These are phyloP conservation scores for Pedionomus torquatus DNA, from an alignment of 2,113 vertebrate species.

Conservation along the genomic window DNA sequence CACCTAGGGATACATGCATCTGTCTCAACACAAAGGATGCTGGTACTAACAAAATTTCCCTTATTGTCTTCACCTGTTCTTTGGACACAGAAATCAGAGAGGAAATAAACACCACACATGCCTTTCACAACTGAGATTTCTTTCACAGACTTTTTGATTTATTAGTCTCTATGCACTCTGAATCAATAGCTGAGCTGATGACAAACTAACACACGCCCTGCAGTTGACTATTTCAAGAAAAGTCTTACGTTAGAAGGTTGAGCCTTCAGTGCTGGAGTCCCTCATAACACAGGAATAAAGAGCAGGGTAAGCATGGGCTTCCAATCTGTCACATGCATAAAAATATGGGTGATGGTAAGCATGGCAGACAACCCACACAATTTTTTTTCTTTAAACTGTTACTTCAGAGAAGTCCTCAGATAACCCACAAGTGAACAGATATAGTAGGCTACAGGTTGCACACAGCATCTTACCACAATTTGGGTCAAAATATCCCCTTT, in stretches of 20 bases:
- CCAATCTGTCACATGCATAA: neutral
- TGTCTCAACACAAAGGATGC: neutral
- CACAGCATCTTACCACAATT: accelerated
- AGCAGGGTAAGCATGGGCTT: neutral
- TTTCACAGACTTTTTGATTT: neutral
- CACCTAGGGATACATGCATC: neutral
- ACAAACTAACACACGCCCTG: neutral
- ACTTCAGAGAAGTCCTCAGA: neutral
- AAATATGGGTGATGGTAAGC: neutral
- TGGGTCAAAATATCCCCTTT: neutral
- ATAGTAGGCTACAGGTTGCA: neutral
- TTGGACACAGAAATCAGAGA: accelerated
- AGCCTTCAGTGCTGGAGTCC: neutral
- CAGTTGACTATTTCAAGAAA: neutral
- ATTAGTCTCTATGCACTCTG: neutral
- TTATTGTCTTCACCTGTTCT: neutral
- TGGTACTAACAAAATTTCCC: neutral
- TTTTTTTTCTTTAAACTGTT: neutral
- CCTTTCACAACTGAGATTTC: neutral
- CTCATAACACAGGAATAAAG: neutral
- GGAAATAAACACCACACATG: neutral
- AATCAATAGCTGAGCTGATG: neutral
- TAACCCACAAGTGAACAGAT: neutral
- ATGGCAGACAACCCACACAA: neutral
- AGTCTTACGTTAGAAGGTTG: neutral